These are phyloP conservation scores for Cacatua alba DNA, from an alignment of 2,113 vertebrate species.

Conservation along the genomic window DNA sequence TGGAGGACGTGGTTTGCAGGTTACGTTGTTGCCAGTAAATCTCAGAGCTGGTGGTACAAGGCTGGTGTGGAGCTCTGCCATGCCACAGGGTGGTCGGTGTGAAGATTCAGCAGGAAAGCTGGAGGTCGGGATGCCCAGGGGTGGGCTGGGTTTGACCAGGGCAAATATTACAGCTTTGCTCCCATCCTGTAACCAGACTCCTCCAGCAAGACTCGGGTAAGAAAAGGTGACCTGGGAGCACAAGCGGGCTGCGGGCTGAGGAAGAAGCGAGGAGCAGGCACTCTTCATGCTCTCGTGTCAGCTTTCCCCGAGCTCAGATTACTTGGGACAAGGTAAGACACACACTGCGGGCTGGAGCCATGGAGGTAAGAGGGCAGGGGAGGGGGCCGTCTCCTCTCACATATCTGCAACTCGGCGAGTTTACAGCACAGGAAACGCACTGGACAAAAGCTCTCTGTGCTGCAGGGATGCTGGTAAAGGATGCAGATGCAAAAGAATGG, in stretches of 20 bases:
- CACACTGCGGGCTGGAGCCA: slow-evolving; percentile 23
- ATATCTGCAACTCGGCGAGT: slow-evolving; percentile 68
- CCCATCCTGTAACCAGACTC: slow-evolving; percentile 40
- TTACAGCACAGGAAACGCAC: slow-evolving; percentile 72
- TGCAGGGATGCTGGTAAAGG: slow-evolving; percentile 51
- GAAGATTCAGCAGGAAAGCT: background rate
- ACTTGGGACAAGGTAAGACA: slow-evolving; percentile 71
- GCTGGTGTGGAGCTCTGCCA: background rate
- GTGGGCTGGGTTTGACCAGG: rapidly evolving
- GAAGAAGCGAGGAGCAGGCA: slow-evolving; percentile 20
- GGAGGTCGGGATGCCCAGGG: background rate
- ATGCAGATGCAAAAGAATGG: slow-evolving; percentile 71
- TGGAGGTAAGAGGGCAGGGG: background rate
- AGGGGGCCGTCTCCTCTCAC: slow-evolving; percentile 44
- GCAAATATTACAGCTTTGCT: background rate
- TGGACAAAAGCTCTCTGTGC: slow-evolving; percentile 81
- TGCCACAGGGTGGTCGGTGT: rapidly evolving
- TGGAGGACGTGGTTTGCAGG: background rate
- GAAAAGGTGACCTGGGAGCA: slow-evolving; percentile 61
- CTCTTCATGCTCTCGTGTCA: slow-evolving; percentile 53
- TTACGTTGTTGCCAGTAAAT: background rate
- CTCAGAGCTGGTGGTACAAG: background rate
- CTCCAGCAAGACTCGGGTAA: background rate
- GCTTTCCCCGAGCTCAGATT: slow-evolving; percentile 65
- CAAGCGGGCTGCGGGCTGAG: background rate